These are phyloP conservation scores for Melanostigma gelatinosum DNA, from an alignment of 2,113 vertebrate genomes.

Conservation along the genomic window DNA sequence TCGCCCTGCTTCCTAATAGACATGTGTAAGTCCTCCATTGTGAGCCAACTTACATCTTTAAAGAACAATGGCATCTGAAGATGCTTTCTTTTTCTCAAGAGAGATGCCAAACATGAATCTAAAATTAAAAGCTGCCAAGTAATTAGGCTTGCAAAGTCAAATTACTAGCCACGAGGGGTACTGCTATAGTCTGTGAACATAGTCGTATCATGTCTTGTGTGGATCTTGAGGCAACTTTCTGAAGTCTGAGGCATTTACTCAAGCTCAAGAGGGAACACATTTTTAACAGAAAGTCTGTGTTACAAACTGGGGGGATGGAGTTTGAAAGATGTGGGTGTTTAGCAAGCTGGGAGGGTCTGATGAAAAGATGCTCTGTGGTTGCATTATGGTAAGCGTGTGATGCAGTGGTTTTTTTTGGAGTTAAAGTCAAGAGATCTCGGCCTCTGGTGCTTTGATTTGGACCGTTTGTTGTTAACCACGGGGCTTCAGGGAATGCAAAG, in stretches of 20 bases:
- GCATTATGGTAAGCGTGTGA: neutral
- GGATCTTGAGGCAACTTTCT: neutral
- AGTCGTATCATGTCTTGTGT: neutral
- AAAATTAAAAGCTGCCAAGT: neutral
- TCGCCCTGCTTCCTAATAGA: conserved; percentile 30
- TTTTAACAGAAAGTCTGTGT: conserved; percentile 6
- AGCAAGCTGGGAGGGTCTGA: neutral
- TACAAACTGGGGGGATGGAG: neutral
- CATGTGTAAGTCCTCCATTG: conserved; percentile 13
- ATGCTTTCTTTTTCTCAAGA: neutral
- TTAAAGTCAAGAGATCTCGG: neutral
- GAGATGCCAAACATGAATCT: neutral
- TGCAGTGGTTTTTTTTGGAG: neutral
- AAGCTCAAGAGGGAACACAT: neutral
- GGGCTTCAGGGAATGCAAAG: no score
- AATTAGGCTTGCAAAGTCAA: neutral
- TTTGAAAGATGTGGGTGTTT: neutral
- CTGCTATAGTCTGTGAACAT: neutral
- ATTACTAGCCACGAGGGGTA: neutral
- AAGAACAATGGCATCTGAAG: neutral
- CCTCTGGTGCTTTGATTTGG: neutral
- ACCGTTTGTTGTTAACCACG: no score
- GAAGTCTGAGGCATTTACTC: neutral
- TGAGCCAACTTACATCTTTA: neutral
- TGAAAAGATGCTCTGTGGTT: neutral